Evolutionary conservation across 2,888 invertebrate species (phyloP).

Genomic region (Tipula helvola): DNA sequence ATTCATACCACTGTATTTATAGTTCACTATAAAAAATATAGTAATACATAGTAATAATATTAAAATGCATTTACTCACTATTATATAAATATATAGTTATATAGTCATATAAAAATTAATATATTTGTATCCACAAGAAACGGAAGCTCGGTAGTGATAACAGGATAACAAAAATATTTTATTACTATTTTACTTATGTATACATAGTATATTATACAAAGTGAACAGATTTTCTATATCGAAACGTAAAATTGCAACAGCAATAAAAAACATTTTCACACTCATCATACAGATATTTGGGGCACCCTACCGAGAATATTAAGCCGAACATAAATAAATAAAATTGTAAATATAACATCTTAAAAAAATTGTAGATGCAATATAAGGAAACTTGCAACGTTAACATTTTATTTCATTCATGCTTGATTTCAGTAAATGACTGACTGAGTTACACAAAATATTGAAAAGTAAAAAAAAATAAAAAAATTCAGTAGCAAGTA

Average conservation of each 20-base stretch:
- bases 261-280: not conserved
- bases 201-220: not conserved
- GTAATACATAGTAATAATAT: not conserved
- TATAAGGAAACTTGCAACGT: not conserved
- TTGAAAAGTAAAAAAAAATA: not conserved
- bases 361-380: not conserved
- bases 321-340: not conserved
- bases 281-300: not conserved
- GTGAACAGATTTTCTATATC: not conserved
- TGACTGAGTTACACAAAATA: not conserved
- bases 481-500: not conserved
- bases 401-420: conserved; percentile 4
- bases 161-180: not conserved
- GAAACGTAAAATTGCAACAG: not conserved
- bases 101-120: not conserved
- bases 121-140: not conserved
- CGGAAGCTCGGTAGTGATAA: not conserved
- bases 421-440: not conserved
- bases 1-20: not conserved
- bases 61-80: not conserved
- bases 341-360: not conserved
- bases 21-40: not conserved
- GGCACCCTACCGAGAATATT: not conserved
- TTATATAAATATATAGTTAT: not conserved
- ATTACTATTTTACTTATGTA: not conserved